Evolutionary conservation across 2,113 vertebrate genomes (phyloP), one percentile per base, ranked within the genome.

Genomic region (Rattus rattus): DNA sequence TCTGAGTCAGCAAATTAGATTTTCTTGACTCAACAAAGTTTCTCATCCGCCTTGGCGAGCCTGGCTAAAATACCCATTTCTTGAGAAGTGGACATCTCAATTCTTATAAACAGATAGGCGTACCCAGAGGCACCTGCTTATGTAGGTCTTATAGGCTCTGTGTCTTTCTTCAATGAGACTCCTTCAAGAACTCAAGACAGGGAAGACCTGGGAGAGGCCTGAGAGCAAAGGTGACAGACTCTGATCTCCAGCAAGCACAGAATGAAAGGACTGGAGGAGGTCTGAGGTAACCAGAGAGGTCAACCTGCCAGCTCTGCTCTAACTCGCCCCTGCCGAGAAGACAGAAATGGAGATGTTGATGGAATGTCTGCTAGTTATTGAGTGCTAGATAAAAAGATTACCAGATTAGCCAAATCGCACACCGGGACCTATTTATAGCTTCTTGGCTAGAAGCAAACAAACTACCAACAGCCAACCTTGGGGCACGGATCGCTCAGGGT

Each of bases 41-140:
- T 95, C 75, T 30, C 43, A 83, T 83, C 13, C 30, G 28, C 67
- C 54, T 30, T 88, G 19, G 36, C 4, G 39, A 33, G 56, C 36
- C 89, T 89, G 7, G 90, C n/a, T 43, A 47, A 95, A 88, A 91
- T n/a, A n/a, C 13, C 30, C 30, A 59, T 80, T 94, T 92, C 70
- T 84, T 85, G 26, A 84, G 47, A 73, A 96, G 61, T 28, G n/a
- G 84, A 91, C 93, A 52, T 39, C 36, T 17, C 73, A 1, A 30
- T 85, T 61, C 90, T 80, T 85, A 24, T 80, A 94, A 75, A 69
- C 49, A 36, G 61, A 26, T 61, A 43, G 73, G 43, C 43, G 43
- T 43, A 12, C 49, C 47, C 67, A n/a, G 5, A 93, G 7, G 13
- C 72, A n/a, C 47, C 47, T 54, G 65, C 26, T 30, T 88, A 26